Conservation (phyloP, 2,888 invertebrate species). For the Stictocephala bisonia region DNA sequence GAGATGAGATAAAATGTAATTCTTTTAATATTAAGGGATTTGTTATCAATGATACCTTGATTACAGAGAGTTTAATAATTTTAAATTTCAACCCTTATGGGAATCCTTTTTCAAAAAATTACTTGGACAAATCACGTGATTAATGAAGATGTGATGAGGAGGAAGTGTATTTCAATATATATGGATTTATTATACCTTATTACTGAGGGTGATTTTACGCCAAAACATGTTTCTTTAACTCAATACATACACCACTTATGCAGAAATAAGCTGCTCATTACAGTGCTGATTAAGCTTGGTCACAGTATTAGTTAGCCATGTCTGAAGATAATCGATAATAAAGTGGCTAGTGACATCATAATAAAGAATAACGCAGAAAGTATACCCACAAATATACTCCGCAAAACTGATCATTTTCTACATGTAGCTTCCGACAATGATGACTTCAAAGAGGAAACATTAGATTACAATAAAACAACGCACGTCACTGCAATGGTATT, state of each 20-base stretch:
- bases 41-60: background rate
- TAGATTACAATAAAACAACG: constrained; percentile 17
- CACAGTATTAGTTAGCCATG: constrained; percentile 1
- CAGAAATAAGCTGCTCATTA: background rate
- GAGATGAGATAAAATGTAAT: background rate
- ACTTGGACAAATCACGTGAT: background rate
- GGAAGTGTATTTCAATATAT: background rate
- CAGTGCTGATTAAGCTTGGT: background rate
- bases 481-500: constrained; percentile 23
- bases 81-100: background rate
- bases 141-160: background rate
- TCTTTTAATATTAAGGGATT: constrained; percentile 8
- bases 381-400: background rate
- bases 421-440: constrained; percentile 14
- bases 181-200: constrained; percentile 5
- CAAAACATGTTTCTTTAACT: background rate
- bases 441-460: constrained; percentile 10
- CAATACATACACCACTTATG: background rate
- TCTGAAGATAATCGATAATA: background rate
- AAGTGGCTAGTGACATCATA: background rate
- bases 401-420: background rate
- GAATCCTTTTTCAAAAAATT: background rate
- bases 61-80: background rate
- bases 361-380: constrained; percentile 4
- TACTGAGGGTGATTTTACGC: background rate